A percentile compares a stretch with the other conserved stretches of the same genome.
Evolutionary conservation across 2,113 vertebrate genomes (phyloP).

Genomic region (Anseranas semipalmata): DNA sequence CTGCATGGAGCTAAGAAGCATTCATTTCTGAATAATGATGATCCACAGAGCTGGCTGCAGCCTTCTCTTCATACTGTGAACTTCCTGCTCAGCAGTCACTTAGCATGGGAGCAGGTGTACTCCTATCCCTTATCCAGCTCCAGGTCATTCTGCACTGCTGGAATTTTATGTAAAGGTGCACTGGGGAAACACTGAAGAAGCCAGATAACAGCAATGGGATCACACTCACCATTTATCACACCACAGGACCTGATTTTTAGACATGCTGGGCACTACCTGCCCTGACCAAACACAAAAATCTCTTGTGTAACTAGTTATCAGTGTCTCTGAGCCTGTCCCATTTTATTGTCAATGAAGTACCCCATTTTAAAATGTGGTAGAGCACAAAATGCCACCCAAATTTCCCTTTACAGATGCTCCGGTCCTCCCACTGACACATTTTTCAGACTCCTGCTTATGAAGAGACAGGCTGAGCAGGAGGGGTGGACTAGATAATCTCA

Average conservation of each 20-base stretch:
- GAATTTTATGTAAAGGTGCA: neutral
- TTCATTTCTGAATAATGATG: neutral
- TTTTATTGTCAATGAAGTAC: neutral
- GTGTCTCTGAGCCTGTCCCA: neutral
- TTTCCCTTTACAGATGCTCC: neutral
- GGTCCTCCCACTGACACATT: neutral
- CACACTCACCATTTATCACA: neutral
- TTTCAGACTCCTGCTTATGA: neutral
- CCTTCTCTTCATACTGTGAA: neutral
- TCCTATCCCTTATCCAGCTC: neutral
- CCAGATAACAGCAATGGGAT: neutral
- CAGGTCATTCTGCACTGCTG: neutral
- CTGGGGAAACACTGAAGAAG: neutral
- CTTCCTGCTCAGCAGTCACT: neutral
- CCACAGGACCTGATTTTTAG: neutral
- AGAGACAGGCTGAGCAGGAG: neutral
- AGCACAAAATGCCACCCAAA: neutral
- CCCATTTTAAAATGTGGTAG: neutral
- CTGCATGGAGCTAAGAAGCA: neutral
- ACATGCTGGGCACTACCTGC: neutral
- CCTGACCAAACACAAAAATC: neutral
- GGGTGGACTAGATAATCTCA: rapidly evolving
- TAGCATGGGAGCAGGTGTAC: neutral
- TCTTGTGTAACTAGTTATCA: neutral
- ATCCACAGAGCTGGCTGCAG: neutral